Evolutionary conservation across 2,113 vertebrate species (phyloP), one percentile per base, ranked within the genome.

Genomic region (Percina caprodes): DNA sequence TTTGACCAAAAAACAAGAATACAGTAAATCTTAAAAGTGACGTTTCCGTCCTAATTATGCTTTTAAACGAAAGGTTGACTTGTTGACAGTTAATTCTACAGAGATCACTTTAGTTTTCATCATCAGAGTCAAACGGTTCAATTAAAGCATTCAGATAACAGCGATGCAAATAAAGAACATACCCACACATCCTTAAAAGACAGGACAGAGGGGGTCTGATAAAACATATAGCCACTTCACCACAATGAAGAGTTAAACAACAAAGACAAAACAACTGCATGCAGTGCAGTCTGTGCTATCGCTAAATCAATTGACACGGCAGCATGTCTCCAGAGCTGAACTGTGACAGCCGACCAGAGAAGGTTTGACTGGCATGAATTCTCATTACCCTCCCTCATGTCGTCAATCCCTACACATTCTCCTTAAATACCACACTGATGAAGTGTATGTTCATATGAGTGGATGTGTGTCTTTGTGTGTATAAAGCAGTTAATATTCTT

Each of bases 221-320:
- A 68, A n/a, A 48, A 68, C 1, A 52, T 79, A 77, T 26, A 35
- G 24, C 35, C 49, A 67, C 54, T 68, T 51, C 45, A 9, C 45
- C 35, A 1, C 49, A 30, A 52, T 71, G 46, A 84, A 71, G 79
- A 23, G n/a, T 8, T 39, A 39, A 39, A 70, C 68, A 69, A 56
- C 55, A 21, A 5, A 87, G 86, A 74, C 86, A 84, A 88, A 90
- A 89, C 86, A 91, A 69, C 49, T 48, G 70, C 69, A 35, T 0
- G 4, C 35, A 51, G 8, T 0, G 35, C 62, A 70, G 85, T 60
- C 88, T 51, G 56, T 49, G 54, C 76, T 87, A 90, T 89, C 70
- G 18, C 63, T 35, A 42, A 56, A 87, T 90, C 87, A 61, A 11
- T 4, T 13, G 66, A 75, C 80, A 71, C 0, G 35, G 73, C 82